Evolutionary conservation across 2,797 vertebrate species (phyloP), one percentile per base, ranked within the genome.

Genomic region (Crenuchus spilurus): DNA sequence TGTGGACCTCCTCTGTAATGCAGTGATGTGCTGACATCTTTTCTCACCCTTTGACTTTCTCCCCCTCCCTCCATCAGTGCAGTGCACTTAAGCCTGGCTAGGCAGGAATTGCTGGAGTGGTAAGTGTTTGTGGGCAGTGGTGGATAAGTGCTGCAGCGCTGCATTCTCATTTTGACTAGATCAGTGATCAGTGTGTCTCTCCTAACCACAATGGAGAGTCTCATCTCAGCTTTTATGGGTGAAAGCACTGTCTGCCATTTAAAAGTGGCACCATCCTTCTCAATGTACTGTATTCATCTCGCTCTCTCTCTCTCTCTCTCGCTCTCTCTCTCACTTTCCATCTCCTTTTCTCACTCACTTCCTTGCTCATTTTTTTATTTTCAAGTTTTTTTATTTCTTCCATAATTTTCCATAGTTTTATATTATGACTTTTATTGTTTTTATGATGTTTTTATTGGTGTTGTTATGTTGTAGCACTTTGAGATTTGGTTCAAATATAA

Each of bases 261-360:
- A 24, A 55, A 37, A 54, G 37, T 46, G 3, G 18, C 11, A 16
- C 16, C 57, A 64, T 55, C 81, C 76, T 72, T 79, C 82, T 58
- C 2, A 30, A 16, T 31, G 77, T 73, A 81, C 75, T 81, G 66
- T 66, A 76, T 73, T 70, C 55, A 71, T 33, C 49, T 1, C 46
- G 54, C 76, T 70, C 64, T 28, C 76, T 33, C 65, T 84, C 54
- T 66, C 68, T 7, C 70, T 64, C 66, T 79, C 81, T 84, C 84
- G 84, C 77, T 86, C 67, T 73, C 67, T 70, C 70, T 76, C 55
- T 51, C 72, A 72, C 69, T 41, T 60, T 77, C 28, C 54, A 41
- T 74, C n/a, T 41, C 52, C 71, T 35, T 4, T 20, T 68, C 31
- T 42, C 74, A 48, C 49, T 58, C 68, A 13, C 64, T 28, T 78